Conservation (phyloP, 2,888 invertebrate genomes). For the Tinea semifulvella region DNA sequence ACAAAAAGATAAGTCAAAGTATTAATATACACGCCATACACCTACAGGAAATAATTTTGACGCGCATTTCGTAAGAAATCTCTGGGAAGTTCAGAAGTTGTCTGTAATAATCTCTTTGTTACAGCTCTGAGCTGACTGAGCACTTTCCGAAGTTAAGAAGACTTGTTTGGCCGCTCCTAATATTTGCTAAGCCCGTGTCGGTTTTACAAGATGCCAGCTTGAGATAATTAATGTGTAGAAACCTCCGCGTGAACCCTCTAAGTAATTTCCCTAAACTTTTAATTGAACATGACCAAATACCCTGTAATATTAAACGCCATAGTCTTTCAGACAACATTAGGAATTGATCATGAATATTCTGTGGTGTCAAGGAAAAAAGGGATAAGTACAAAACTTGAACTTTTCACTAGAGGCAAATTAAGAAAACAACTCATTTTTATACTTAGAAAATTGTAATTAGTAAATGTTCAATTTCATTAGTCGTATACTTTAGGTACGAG, state of each 20-base stretch:
- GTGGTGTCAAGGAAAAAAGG: too few species aligned
- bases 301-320: too few species aligned
- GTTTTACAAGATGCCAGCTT: conserved; percentile 46
- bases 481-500: too few species aligned
- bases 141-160: conserved; percentile 46
- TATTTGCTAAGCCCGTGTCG: conserved; percentile 56
- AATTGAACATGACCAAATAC: conserved; percentile 28
- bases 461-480: too few species aligned
- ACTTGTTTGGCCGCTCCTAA: conserved; percentile 48
- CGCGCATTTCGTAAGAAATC: conserved; percentile 4
- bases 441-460: too few species aligned
- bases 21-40: neutral
- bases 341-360: too few species aligned
- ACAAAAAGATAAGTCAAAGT: too few species aligned
- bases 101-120: conserved; percentile 45
- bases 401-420: too few species aligned
- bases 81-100: conserved; percentile 26
- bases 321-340: too few species aligned
- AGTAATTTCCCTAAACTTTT: conserved; percentile 42
- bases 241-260: conserved; percentile 29
- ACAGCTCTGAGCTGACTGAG: conserved; percentile 39
- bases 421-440: too few species aligned
- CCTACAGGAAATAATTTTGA: conserved; percentile 5
- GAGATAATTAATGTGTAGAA: conserved; percentile 56
- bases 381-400: too few species aligned